Evolutionary conservation across 2,113 vertebrate species (phyloP).

Genomic region (Entomyzon cyanotis): DNA sequence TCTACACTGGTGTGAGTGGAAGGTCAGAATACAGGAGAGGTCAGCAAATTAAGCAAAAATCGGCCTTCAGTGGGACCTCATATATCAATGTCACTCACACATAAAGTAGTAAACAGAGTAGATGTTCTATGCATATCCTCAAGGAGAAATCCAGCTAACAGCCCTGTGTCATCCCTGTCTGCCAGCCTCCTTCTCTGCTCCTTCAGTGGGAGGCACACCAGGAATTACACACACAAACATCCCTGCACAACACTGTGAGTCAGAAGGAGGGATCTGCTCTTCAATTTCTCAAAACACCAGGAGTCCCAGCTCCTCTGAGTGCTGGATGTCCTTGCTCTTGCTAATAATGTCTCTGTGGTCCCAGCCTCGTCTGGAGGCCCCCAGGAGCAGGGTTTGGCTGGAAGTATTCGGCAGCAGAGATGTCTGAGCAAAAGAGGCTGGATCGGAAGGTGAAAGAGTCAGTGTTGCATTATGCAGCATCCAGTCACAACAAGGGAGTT

Average conservation of each 20-base stretch:
- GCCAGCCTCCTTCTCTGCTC: neutral
- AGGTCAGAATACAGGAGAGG: neutral
- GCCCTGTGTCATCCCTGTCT: neutral
- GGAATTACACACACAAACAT: neutral
- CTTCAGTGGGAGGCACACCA: neutral
- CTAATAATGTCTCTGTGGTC: neutral
- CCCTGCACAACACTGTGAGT: neutral
- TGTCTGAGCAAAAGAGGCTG: neutral
- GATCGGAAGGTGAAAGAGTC: neutral
- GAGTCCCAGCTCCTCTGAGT: neutral
- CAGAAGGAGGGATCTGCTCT: neutral
- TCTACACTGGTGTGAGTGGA: neutral
- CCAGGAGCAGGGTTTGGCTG: neutral
- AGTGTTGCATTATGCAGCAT: constrained; percentile 22
- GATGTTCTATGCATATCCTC: neutral
- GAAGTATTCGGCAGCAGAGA: neutral
- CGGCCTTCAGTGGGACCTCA: neutral
- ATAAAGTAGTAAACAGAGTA: neutral
- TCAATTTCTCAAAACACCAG: neutral
- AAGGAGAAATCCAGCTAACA: neutral
- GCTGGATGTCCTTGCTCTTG: neutral
- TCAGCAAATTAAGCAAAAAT: neutral
- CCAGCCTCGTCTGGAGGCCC: neutral
- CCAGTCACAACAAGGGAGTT: constrained; percentile 27
- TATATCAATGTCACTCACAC: neutral